Evolutionary conservation across 2,888 invertebrate species (phyloP), one percentile per base, ranked within the genome.

Genomic region (Drosophila fulvimacula): DNA sequence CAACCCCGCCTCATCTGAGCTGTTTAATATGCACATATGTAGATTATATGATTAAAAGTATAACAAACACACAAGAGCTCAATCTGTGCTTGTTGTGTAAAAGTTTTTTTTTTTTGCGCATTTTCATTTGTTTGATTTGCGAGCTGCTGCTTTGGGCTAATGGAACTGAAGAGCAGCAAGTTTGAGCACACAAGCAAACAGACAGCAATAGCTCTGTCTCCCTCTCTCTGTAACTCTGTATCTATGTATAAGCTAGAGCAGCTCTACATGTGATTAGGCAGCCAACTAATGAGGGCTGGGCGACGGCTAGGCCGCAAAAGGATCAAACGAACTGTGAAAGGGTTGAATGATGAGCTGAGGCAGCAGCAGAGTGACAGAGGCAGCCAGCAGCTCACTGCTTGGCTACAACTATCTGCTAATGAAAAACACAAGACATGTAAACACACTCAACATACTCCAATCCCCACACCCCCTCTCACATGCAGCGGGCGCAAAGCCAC

Each of bases 21-120:
- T 24, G 52, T 11, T 82, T 87, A 87, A 84, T 87, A 82, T 84
- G 79, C 85, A 73, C 88, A 79, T 73, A 88, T 83, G 88, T 79
- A 88, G 88, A 83, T 88, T 88, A 88, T 74, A 63, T 77, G 82
- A 83, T 85, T 79, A 79, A 82, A 71, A 67, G 82, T 60, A 69
- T 65, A 72, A 58, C 76, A 76, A 61, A 62, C 53, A 60, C 57
- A 60, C 57, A 53, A 49, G n/a, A 53, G n/a, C 32, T 10, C 53
- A 74, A 69, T 49, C 53, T 61, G 30, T 30, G 44, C n/a, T 38
- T 59, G 32, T 11, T 62, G 38, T 38, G 52, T n/a, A 52, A 52
- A 52, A 52, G 49, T 57, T 52, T 53, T 41, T 58, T 21, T 53
- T 48, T 30, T 30, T 27, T 27, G 27, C 39, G 49, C 58, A 64